Evolutionary conservation across 2,888 invertebrate species (phyloP), one percentile per base, ranked within the genome.

Genomic region (Drosophila seclusa): DNA sequence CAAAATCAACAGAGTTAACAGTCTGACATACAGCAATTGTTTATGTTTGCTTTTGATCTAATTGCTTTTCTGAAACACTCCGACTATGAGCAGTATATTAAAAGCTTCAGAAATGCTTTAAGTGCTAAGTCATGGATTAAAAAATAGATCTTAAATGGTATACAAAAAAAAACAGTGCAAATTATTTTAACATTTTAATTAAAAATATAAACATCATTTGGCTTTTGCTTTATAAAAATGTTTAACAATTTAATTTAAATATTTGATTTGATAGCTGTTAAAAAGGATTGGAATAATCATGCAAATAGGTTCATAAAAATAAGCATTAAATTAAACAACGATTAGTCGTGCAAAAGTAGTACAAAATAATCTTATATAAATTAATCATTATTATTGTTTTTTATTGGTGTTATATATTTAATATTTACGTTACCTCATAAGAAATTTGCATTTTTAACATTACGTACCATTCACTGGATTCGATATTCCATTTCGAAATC

Each of bases 1-100:
- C 4, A 4, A 60, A 48, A 42, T 57, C 50, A 55, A 55, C 54
- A 60, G 21, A 27, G 21, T 48, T 24, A 50, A 71, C 21, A 34
- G 55, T 27, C 42, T 61, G 24, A 10, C 18, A 49, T 53, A 24
- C 42, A 24, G 7, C 21, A 52, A 48, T 68, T 40, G 38, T 42
- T 38, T 16, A 49, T 29, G 31, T 29, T 69, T 21, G 40, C 45
- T 54, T 40, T 27, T 36, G 21, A 45, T 66, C 50, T 52, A 52
- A 67, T 45, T 66, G 45, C 11, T 24, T 68, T 36, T 24, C 45
- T 24, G 18, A 36, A 36, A 11, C 7, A 54, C 27, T 24, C 3
- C 8, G 13, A 31, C 18, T 38, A 21, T 29, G 8, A 36, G 4
- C 18, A n/a, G 29, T 18, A 2, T 27, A 21, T 18, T 7, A 8